Evolutionary conservation across 2,113 vertebrate genomes (phyloP).

Genomic region (Gymnarchus niloticus): DNA sequence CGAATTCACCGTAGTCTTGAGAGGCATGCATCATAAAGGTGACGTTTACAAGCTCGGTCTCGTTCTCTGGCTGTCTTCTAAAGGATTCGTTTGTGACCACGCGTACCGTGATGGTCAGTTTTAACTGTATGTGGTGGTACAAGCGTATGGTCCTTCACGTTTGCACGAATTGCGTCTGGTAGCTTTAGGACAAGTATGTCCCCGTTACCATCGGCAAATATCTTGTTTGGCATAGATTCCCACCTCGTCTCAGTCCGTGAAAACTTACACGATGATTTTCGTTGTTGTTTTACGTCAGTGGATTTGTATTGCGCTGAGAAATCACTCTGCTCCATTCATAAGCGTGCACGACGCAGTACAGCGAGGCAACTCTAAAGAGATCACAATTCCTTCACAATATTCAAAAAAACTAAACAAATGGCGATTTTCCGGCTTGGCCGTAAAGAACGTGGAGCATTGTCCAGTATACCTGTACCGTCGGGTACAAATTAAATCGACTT

Average conservation of each 20-base stretch:
- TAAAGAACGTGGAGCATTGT: slow-evolving; percentile 34
- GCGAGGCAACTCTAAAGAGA: not conserved
- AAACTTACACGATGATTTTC: not conserved
- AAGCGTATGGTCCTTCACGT: not conserved
- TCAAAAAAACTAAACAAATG: not conserved
- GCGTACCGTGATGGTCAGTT: not conserved
- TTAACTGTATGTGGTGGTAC: not conserved
- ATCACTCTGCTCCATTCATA: not conserved
- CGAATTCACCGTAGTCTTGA: not conserved
- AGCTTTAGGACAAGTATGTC: not conserved
- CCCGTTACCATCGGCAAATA: not conserved
- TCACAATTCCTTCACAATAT: not conserved
- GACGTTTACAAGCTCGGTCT: no score
- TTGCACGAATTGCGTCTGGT: not conserved
- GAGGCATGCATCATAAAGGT: not conserved
- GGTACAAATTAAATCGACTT: slow-evolving; percentile 28
- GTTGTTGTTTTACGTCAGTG: not conserved
- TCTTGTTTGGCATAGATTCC: not conserved
- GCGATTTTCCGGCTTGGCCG: not conserved
- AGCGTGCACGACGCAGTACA: not conserved
- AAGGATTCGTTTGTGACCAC: not conserved
- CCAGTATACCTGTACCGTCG: slow-evolving; percentile 21
- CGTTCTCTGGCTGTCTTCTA: not conserved
- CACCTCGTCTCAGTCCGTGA: not conserved
- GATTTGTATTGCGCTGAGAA: not conserved